Evolutionary conservation across 2,113 vertebrate genomes (phyloP), one percentile per base, ranked within the genome.

Genomic region (Cololabis saira): DNA sequence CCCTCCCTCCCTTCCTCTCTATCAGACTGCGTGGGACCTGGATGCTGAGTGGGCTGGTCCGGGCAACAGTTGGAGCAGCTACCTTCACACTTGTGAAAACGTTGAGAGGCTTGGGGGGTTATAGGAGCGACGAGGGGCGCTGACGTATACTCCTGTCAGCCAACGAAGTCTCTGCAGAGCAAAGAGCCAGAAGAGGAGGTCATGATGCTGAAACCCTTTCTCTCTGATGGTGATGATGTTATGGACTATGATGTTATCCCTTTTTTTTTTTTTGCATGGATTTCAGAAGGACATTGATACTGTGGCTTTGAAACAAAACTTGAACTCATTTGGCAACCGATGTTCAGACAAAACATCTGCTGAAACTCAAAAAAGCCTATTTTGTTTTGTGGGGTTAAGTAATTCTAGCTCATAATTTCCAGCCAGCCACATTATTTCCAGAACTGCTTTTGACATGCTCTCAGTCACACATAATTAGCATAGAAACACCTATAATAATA

Each of bases 401-500:
- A 72, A 86, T 79, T 84, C 77, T 60, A 77, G 62, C 61, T 72
- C 77, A 83, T 15, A 71, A 52, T 89, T 84, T 88, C 86, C 87
- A 88, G 42, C 76, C 67, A 74, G 44, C 83, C 72, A 75, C 67
- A 81, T 81, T 82, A 85, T 86, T 86, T 90, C 78, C 88, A 90
- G 83, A 85, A 88, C 60, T 69, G 57, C 62, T 76, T 83, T 47
- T 84, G 89, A 88, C 80, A 78, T 75, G 66, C 59, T 76, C 63
- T 82, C 83, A 87, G 81, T 91, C 89, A 85, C 89, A 90, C 89
- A 82, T 89, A 81, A 89, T 88, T 81, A 84, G 72, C 76, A 77
- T 45, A 75, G 82, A 88, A 87, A 88, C 81, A 87, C 85, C 73
- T 84, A 78, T 71, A 86, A 87, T 87, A 89, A 89, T 80, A 88